Percentiles rank a stretch among this genome's conserved stretches.
Conservation (phyloP, 2,113 vertebrate species). For the Phodopus roborovskii region DNA sequence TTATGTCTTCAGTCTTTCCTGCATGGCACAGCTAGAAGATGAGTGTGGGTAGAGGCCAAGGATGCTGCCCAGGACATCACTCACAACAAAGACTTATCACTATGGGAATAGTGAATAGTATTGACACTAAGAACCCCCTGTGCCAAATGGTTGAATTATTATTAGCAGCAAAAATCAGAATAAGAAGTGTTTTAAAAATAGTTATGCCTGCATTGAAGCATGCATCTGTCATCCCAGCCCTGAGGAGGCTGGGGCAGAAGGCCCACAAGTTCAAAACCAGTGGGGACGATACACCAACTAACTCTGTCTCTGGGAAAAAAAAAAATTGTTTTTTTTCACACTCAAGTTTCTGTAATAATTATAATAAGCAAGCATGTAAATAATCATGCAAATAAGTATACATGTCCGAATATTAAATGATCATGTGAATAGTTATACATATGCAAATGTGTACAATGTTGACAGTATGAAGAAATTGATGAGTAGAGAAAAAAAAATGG, state of each 20-base stretch:
- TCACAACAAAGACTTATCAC: not conserved
- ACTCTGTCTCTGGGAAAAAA: not conserved
- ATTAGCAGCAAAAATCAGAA: not conserved
- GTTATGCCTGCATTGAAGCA: not conserved
- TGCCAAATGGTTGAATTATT: not conserved
- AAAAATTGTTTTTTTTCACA: not conserved
- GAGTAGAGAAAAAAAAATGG: not conserved
- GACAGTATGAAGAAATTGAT: not conserved
- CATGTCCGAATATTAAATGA: not conserved
- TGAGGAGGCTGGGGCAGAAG: not conserved
- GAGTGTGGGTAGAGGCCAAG: not conserved
- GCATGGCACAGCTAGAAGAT: not conserved
- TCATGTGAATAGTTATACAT: not conserved
- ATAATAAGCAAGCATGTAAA: too few species aligned
- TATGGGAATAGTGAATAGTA: not conserved
- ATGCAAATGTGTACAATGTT: not conserved
- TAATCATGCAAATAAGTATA: not conserved
- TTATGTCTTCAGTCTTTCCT: not conserved
- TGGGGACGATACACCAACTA: not conserved
- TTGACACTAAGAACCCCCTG: not conserved
- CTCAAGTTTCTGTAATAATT: not conserved
- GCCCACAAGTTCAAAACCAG: not conserved
- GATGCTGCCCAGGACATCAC: not conserved
- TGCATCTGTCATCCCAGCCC: not conserved
- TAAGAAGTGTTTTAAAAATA: conserved; percentile 23